phyloP scores from a whole-genome alignment of 1,140 invertebrate genomes.

The Drosophila grimshawi region DNA sequence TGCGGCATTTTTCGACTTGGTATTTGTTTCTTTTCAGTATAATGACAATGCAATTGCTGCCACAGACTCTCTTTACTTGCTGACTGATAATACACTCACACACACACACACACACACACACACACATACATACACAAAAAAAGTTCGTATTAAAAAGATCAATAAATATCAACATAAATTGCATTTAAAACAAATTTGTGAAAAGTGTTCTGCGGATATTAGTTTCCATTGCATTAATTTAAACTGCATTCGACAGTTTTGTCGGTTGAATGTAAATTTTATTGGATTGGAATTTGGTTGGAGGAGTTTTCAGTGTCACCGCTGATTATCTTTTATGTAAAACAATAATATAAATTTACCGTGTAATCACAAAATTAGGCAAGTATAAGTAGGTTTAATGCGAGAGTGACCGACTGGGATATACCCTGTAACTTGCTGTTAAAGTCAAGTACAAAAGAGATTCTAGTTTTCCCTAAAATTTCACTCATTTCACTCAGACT shows the following conservation, averaged over 20 bases:
- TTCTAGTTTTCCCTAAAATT: too few relatives aligned
- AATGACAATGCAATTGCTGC: slow-evolving; percentile 7
- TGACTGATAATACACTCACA: neutral
- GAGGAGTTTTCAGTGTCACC: neutral
- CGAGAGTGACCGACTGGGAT: neutral
- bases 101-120: too few relatives aligned
- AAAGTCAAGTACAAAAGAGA: too few relatives aligned
- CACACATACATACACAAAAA: too few relatives aligned
- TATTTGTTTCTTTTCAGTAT: neutral
- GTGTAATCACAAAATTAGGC: neutral
- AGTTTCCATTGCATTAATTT: neutral
- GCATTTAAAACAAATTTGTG: neutral
- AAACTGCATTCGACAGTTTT: neutral
- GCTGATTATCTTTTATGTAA: neutral
- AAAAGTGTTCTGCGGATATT: neutral
- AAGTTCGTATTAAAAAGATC: neutral
- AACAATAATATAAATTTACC: neutral
- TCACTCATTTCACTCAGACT: too few relatives aligned
- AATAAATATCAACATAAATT: neutral
- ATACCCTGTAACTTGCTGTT: neutral
- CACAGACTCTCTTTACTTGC: neutral
- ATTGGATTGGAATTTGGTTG: neutral
- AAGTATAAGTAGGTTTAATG: neutral
- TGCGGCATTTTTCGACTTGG: slow-evolving; percentile 3
- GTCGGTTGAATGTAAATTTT: neutral